phyloP scores from a whole-genome alignment of 2,888 invertebrate genomes.

The Lottia scabra region DNA sequence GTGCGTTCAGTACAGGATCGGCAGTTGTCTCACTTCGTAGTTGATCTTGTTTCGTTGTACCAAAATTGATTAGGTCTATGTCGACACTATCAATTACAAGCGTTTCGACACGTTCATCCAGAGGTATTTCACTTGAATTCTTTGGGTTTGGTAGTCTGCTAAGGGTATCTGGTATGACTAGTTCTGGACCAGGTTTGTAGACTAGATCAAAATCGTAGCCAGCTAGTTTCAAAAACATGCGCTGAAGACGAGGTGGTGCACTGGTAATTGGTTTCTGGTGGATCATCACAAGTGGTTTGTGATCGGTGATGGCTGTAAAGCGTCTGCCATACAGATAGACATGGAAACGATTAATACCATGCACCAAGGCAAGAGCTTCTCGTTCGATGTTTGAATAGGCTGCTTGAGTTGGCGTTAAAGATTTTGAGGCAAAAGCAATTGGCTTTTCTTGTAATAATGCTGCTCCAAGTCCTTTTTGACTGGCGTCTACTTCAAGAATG shows the following conservation, averaged over 20 bases:
- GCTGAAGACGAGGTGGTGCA: constrained; percentile 27
- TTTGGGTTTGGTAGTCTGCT: constrained; percentile 24
- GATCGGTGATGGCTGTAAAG: constrained; percentile 25
- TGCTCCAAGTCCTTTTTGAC: constrained; percentile 39
- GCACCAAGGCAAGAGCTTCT: constrained; percentile 28
- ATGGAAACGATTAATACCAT: constrained; percentile 19
- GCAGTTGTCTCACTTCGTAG: constrained; percentile 3
- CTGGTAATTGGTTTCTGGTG: constrained; percentile 1
- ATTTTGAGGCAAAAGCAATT: constrained; percentile 42
- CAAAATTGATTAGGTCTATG: constrained; percentile 17
- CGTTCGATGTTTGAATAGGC: constrained; percentile 30
- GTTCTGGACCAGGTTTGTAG: constrained; percentile 26
- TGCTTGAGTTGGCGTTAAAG: constrained; percentile 30
- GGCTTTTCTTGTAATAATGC: constrained; percentile 40
- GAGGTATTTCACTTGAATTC: constrained; percentile 4
- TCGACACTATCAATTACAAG: constrained; percentile 1
- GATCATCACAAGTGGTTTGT: constrained; percentile 29
- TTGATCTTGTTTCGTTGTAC: constrained; percentile 2
- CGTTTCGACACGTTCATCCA: constrained; percentile 23
- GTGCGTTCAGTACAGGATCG: constrained; percentile 17
- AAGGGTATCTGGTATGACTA: constrained; percentile 30
- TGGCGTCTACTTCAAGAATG: constrained; percentile 37
- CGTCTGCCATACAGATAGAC: constrained; percentile 22
- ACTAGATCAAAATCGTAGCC: constrained; percentile 26
- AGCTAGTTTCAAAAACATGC: constrained; percentile 29